Conservation (phyloP, 2,797 vertebrate species). For the Spea hammondii region DNA sequence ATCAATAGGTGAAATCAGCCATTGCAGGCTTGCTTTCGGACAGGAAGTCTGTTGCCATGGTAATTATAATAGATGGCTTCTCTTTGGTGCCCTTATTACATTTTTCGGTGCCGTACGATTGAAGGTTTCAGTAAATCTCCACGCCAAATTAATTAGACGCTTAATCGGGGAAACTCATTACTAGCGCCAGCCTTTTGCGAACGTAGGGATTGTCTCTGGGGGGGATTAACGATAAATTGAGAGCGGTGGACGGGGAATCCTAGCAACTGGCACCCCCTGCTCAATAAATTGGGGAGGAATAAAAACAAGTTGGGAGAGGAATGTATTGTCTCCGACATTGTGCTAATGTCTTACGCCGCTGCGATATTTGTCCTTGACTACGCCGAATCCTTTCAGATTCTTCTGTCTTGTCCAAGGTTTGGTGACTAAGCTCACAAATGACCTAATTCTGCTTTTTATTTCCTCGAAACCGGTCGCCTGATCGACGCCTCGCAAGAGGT, state of each 20-base stretch:
- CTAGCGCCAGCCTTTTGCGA: slow-evolving; percentile 23
- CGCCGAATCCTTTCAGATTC: too few species aligned
- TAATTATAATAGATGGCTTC: slow-evolving; percentile 42
- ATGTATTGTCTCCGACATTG: slow-evolving; percentile 21
- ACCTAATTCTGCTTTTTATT: too few species aligned
- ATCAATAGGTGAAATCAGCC: neutral
- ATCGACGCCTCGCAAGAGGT: too few species aligned
- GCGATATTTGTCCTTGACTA: too few species aligned
- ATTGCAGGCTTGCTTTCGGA: slow-evolving; percentile 17
- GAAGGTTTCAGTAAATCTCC: slow-evolving; percentile 49
- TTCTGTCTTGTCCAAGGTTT: too few species aligned
- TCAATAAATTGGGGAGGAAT: slow-evolving; percentile 51
- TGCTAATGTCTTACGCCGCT: too few species aligned
- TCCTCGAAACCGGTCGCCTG: too few species aligned
- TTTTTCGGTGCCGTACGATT: slow-evolving; percentile 44
- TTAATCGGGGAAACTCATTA: slow-evolving; percentile 53
- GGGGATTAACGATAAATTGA: slow-evolving; percentile 59
- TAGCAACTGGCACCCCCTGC: slow-evolving; percentile 54
- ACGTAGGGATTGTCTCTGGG: neutral
- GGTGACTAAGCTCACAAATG: too few species aligned
- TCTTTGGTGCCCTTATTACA: slow-evolving; percentile 49
- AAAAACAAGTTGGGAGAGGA: slow-evolving; percentile 32
- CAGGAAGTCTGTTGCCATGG: neutral
- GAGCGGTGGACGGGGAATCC: slow-evolving; percentile 58
- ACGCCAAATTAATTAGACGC: slow-evolving; percentile 56